A percentile compares a stretch with the other conserved stretches of the same genome.
Conservation (phyloP, 1,140 invertebrate genomes). For the Temnothorax longispinosus region DNA sequence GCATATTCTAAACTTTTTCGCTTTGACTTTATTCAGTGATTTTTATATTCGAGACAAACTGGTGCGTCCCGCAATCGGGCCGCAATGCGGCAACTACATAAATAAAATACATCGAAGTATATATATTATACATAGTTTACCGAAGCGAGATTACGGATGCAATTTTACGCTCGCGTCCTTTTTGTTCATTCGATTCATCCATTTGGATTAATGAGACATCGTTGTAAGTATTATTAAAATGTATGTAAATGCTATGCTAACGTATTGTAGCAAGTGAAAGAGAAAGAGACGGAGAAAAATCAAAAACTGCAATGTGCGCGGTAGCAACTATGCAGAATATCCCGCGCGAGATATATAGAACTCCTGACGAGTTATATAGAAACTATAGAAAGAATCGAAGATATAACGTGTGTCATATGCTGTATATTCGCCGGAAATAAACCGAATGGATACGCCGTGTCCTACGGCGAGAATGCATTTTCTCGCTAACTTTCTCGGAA, state of each 20-base stretch:
- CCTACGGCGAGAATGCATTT: slow-evolving; percentile 13
- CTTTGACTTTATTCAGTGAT: neutral
- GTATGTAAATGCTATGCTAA: slow-evolving; percentile 31
- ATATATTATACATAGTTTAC: neutral
- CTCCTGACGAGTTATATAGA: neutral
- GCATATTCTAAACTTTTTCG: neutral
- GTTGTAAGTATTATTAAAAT: neutral
- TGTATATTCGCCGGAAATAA: slow-evolving; percentile 12
- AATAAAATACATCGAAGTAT: neutral
- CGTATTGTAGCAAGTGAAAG: neutral
- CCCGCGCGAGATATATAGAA: neutral
- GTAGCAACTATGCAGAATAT: neutral
- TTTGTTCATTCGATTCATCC: slow-evolving; percentile 14
- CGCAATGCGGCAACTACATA: neutral
- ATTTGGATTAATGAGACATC: neutral
- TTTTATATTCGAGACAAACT: neutral
- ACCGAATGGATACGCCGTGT: slow-evolving; percentile 4
- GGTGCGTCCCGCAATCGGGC: neutral
- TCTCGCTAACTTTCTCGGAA: slow-evolving; percentile 9
- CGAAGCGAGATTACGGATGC: neutral
- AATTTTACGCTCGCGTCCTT: neutral
- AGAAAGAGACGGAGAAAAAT: neutral
- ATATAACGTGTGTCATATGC: neutral
- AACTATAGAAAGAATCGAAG: slow-evolving; percentile 2
- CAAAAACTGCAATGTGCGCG: neutral